Percentiles rank a stretch among this genome's conserved stretches.
phyloP scores from a whole-genome alignment of 1,140 invertebrate species.

The Acromyrmex charruanus region DNA sequence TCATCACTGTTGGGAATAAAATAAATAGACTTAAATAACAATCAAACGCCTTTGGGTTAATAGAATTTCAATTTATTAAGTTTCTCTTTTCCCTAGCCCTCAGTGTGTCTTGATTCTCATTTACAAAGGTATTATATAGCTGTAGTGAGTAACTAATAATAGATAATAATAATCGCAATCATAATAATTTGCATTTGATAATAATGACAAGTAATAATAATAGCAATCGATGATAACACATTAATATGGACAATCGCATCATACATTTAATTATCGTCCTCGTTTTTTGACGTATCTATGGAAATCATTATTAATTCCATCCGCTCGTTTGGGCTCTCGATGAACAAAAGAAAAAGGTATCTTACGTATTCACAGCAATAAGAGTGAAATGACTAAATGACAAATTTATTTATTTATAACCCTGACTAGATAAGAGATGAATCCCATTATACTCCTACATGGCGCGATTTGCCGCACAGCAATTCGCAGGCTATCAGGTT shows the following conservation, averaged over 20 bases:
- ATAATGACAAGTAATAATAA: conserved; percentile 62
- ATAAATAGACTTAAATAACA: conserved; percentile 66
- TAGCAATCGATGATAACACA: conserved; percentile 52
- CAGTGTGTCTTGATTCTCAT: conserved; percentile 84
- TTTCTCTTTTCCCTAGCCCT: conserved; percentile 80
- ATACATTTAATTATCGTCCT: conserved; percentile 35
- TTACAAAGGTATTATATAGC: conserved; percentile 84
- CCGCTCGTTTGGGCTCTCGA: neutral
- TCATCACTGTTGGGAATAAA: conserved; percentile 35
- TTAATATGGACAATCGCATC: conserved; percentile 66
- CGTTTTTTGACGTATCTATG: neutral
- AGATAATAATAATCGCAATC: conserved; percentile 68
- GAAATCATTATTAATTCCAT: conserved; percentile 27
- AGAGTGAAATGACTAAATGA: conserved; percentile 31
- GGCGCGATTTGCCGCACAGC: conserved; percentile 55
- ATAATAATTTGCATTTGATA: conserved; percentile 64
- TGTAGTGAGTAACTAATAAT: conserved; percentile 79
- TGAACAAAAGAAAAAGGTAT: neutral
- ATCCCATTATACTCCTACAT: conserved; percentile 58
- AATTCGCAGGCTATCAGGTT: conserved; percentile 77
- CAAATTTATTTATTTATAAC: conserved; percentile 62
- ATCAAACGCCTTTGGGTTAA: conserved; percentile 81
- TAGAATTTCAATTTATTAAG: conserved; percentile 86
- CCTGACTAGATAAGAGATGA: conserved; percentile 70
- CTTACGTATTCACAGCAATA: conserved; percentile 66